phyloP scores from a whole-genome alignment of 2,113 vertebrate genomes.

The Peucedramus taeniatus region DNA sequence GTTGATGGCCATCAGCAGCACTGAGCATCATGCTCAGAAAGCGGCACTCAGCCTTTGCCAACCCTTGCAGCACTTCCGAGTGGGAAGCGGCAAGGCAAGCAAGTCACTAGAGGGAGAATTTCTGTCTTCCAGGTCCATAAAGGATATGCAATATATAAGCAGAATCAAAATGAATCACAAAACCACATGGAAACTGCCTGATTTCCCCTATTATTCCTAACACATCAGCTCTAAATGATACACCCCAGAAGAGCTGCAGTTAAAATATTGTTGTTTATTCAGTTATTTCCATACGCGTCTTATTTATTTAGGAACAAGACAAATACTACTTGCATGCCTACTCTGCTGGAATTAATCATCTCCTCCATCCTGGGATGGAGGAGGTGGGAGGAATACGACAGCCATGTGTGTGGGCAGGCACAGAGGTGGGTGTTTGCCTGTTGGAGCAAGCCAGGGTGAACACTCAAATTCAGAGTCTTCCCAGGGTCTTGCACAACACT shows the following conservation, averaged over 20 bases:
- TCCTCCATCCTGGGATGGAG: not conserved
- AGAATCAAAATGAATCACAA: not conserved
- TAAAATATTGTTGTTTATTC: not conserved
- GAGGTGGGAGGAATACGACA: conserved; percentile 41
- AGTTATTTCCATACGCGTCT: accelerated
- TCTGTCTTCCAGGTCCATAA: not conserved
- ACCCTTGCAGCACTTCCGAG: accelerated
- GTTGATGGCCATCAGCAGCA: not conserved
- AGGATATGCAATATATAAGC: not conserved
- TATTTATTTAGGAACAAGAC: not conserved
- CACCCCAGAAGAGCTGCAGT: not conserved
- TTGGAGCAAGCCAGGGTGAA: not conserved
- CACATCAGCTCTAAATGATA: not conserved
- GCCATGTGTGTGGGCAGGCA: not conserved
- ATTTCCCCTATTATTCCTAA: not conserved
- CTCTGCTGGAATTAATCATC: conserved; percentile 18
- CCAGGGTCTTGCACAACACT: not conserved
- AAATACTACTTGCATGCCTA: not conserved
- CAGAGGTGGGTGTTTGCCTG: conserved; percentile 7
- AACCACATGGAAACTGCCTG: not conserved
- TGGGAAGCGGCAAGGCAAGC: not conserved
- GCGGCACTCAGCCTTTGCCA: not conserved
- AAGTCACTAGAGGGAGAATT: not conserved
- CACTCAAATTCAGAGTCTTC: not conserved
- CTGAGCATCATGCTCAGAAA: not conserved